Evolutionary conservation across 2,888 invertebrate species (phyloP), one percentile per base, ranked within the genome.

Genomic region (Lithodes maja): DNA sequence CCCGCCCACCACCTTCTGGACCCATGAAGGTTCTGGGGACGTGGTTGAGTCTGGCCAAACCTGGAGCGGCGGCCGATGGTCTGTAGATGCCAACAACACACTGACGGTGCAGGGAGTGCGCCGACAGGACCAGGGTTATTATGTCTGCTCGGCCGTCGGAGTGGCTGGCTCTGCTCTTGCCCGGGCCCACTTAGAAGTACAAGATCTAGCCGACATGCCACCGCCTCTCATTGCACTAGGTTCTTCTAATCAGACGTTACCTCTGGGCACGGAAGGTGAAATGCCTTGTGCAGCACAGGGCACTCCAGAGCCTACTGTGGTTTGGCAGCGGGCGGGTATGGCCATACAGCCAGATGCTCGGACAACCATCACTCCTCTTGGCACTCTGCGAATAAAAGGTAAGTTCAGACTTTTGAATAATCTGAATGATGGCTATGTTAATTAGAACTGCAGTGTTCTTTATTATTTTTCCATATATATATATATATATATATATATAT

Each of bases 121-220:
- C 68, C 82, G 89, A 7, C 84, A 86, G 1, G 91, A 91, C 74
- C 84, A 96, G 91, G 98, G 98, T 9, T 96, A 96, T 94, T 96
- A 98, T 93, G 97, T 98, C 33, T 99, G 99, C 93, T 98, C 98
- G 78, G 99, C 99, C 61, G 95, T 99, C 86, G 98, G 98, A 93
- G 97, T 97, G n/a, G 98, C 98, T 74, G 99, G 98, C 52, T 98
- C 98, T 79, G 96, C 96, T 92, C 96, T 97, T 92, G 97, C 97
- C 92, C 96, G 98, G 88, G 97, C 97, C 77, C 96, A 97, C 93
- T 95, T 99, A 92, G 98, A 96, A 95, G 96, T 97, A 5, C 91
- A 91, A 55, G 90, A 87, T 49, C 84, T 91, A 54, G 85, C 90
- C 1, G 90, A 91, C 80, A 90, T 96, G 77, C 96, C 96, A 91